Evolutionary conservation across 2,113 vertebrate genomes (phyloP).

Genomic region (Vulpes lagopus): DNA sequence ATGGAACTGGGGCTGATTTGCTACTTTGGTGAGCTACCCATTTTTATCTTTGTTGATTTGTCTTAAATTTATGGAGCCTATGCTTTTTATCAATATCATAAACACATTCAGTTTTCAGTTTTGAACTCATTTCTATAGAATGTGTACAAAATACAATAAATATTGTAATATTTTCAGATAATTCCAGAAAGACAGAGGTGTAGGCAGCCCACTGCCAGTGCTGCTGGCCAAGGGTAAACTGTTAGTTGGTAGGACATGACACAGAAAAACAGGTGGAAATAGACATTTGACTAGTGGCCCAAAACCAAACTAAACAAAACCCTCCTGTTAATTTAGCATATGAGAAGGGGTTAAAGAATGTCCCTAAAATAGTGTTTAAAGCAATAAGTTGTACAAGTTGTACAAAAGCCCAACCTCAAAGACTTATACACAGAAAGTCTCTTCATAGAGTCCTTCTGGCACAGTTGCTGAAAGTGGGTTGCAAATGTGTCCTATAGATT

Average conservation of each 20-base stretch:
- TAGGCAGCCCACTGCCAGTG: not conserved
- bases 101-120: slow-evolving; percentile 17
- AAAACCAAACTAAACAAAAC: not conserved
- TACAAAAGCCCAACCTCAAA: not conserved
- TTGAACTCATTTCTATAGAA: slow-evolving; percentile 12
- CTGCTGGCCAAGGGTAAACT: not conserved
- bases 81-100: not conserved
- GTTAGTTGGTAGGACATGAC: not conserved
- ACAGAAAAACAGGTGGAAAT: not conserved
- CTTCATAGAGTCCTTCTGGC: not conserved
- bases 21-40: not conserved
- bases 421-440: not conserved
- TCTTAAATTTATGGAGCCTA: not conserved
- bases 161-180: not conserved
- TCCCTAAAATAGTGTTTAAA: not conserved
- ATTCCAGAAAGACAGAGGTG: not conserved
- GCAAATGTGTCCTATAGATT: not conserved
- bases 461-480: not conserved
- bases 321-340: not conserved
- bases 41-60: not conserved
- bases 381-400: not conserved
- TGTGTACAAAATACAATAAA: not conserved
- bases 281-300: not conserved
- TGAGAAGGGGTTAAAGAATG: not conserved
- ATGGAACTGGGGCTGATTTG: not conserved